Conservation (phyloP, 2,888 invertebrate species). For the Pomacea canaliculata region DNA sequence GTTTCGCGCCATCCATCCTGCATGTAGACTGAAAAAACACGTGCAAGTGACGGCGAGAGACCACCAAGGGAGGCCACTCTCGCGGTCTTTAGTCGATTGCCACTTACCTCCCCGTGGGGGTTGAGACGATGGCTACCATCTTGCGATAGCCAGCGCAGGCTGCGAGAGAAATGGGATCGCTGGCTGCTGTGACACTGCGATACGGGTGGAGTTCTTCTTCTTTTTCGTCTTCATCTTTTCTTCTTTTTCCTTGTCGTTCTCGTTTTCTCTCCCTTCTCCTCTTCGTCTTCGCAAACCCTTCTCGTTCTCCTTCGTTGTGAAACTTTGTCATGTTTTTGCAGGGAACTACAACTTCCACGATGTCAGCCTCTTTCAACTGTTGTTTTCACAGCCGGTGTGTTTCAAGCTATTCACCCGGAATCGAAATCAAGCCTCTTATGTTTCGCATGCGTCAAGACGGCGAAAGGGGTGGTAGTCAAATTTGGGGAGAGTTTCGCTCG, state of each 20-base stretch:
- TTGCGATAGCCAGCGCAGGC: slow-evolving; percentile 5
- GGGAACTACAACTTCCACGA: too few relatives aligned
- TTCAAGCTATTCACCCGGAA: too few relatives aligned
- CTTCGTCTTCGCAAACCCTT: not conserved
- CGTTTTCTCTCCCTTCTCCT: not conserved
- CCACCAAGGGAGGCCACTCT: slow-evolving; percentile 29
- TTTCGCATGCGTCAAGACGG: too few relatives aligned
- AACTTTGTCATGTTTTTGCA: not conserved
- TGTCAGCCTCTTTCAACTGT: too few relatives aligned
- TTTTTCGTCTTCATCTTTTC: slow-evolving; percentile 3
- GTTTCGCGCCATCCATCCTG: slow-evolving; percentile 18
- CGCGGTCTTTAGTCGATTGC: slow-evolving; percentile 28
- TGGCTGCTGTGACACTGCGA: not conserved
- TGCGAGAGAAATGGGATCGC: not conserved
- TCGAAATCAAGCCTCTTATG: too few relatives aligned
- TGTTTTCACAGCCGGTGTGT: too few relatives aligned
- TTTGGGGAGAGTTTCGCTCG: too few relatives aligned
- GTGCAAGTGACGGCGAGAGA: slow-evolving; percentile 22
- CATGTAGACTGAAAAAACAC: slow-evolving; percentile 28
- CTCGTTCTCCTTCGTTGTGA: not conserved
- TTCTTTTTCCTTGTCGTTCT: too few relatives aligned
- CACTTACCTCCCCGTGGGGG: slow-evolving; percentile 23
- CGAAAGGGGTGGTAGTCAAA: too few relatives aligned
- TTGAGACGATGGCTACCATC: slow-evolving; percentile 20
- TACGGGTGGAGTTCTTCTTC: not conserved